A percentile compares a stretch with the other conserved stretches of the same genome.
Evolutionary conservation across 2,797 vertebrate species (phyloP).

Genomic region (Naso thynnoides): DNA sequence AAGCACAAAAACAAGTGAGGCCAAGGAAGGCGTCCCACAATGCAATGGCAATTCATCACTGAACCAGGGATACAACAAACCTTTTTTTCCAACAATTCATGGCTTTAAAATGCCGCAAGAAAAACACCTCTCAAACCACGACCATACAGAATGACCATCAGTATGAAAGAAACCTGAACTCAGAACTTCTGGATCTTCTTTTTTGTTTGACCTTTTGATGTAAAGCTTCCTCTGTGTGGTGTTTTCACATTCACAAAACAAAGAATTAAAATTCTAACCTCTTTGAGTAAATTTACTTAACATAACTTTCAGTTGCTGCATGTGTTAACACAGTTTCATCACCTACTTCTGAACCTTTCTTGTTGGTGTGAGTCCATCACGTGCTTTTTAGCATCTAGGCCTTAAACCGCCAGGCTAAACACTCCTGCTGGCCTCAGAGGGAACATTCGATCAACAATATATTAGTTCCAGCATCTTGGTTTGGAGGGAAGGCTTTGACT

Average conservation of each 20-base stretch:
- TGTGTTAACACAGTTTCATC: constrained; percentile 27
- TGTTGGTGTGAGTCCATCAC: constrained; percentile 1
- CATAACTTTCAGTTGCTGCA: no score
- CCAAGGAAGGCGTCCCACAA: constrained; percentile 4
- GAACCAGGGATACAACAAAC: neutral
- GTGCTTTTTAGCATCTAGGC: constrained; percentile 13
- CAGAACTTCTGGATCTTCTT: neutral
- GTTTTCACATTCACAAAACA: no score
- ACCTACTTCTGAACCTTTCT: constrained; percentile 16
- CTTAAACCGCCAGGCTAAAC: constrained; percentile 1
- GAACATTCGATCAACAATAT: constrained; percentile 25
- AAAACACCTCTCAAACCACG: neutral
- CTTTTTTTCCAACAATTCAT: constrained; percentile 20
- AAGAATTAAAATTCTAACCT: neutral
- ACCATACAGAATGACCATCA: neutral
- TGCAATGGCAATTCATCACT: constrained; percentile 26
- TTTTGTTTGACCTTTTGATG: neutral
- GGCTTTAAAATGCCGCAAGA: neutral
- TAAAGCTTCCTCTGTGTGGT: neutral
- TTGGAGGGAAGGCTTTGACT: constrained; percentile 23
- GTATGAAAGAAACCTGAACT: neutral
- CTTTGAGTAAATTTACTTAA: no score
- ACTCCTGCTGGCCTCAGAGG: constrained; percentile 18
- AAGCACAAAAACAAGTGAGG: neutral
- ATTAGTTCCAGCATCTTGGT: constrained; percentile 46